Base-by-base conservation (phyloP, 2,113 vertebrate species). In the Catharus fuscescens region DNA sequence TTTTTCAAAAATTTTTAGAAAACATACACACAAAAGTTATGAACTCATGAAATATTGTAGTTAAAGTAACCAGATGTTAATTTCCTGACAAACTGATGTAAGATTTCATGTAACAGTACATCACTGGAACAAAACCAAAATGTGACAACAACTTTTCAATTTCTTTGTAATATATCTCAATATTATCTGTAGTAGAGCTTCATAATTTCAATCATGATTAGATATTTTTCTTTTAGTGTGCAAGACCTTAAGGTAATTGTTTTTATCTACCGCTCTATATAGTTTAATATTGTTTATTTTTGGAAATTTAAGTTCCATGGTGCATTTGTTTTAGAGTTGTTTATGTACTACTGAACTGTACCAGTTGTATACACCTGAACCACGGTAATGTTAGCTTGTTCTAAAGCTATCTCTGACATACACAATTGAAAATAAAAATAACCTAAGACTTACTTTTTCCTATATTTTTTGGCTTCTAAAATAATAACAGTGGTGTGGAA, bases 261-360 rank as follows among this genome's bases (percentile, higher is more conserved):
- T 97, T 97, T 90, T 97, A 97, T 84, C 91, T 95, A 77, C 60
- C 36, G 25, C 64, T 64, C 88, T 92, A 69, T 92, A 84, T 92
- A 86, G 76, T 97, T 92, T 96, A 91, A 94, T 94, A 95, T 94
- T 97, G 95, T 96, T 97, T 97, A 74, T 97, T 96, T 97, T 98
- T 97, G 96, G 95, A 98, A 98, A 98, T 81, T 98, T 98, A 97
- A 97, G 96, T 98, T 95, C 95, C 93, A 86, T 62, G 82, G 96
- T 97, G 88, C 93, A 80, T 98, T 97, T 94, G 94, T 97, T 97
- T 96, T 93, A 95, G 96, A 98, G 88, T 97, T 90, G 89, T 97
- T 97, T 93, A 96, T 97, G 97, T 98, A 97, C 97, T 98, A 98
- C 97, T 98, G 98, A 98, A 98, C 97, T 98, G 97, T 97, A 98